Conservation (phyloP, 2,888 invertebrate genomes). For the Nezara viridula region DNA sequence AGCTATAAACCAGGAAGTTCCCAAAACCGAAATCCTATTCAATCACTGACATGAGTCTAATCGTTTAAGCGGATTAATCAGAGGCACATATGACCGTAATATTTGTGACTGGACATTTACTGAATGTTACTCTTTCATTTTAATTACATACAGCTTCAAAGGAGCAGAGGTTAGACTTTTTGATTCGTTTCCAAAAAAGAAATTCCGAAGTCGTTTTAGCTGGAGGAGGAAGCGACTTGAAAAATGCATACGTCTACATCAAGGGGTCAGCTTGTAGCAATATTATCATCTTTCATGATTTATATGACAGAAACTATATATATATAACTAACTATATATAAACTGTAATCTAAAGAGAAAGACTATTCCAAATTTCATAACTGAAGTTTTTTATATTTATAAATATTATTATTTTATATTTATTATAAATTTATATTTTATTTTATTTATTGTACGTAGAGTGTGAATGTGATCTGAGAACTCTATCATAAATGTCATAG, state of each 20-base stretch:
- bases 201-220: not conserved
- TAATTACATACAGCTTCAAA: not conserved
- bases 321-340: no score
- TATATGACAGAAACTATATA: not conserved
- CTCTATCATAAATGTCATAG: no score
- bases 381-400: no score
- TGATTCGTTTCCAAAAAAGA: not conserved
- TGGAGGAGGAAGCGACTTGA: not conserved
- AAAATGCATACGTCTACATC: not conserved
- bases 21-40: not conserved
- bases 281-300: not conserved
- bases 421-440: no score
- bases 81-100: not conserved
- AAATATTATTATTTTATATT: no score
- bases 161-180: not conserved
- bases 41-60: no score
- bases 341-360: no score
- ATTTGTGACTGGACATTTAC: not conserved
- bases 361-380: no score
- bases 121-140: not conserved
- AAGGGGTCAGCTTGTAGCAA: not conserved
- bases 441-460: no score
- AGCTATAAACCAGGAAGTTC: no score
- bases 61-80: not conserved
- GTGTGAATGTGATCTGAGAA: no score